Percentiles rank a stretch among this genome's conserved stretches.
phyloP scores from a whole-genome alignment of 2,797 vertebrate genomes.

The Darevskia nairensis region DNA sequence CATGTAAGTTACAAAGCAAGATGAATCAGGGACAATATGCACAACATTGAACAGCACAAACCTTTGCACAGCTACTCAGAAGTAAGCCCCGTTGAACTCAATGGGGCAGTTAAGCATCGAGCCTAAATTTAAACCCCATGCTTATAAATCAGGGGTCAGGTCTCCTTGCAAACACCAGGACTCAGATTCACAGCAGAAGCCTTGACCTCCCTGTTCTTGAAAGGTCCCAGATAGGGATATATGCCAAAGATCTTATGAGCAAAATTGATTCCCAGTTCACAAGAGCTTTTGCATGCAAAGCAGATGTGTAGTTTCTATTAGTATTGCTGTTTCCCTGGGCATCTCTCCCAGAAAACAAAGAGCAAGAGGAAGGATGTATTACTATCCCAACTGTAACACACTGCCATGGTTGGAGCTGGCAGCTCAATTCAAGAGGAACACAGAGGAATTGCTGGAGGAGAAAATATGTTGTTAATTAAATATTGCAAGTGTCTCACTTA shows the following conservation, averaged over 20 bases:
- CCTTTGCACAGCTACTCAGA: background rate
- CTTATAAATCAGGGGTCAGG: background rate
- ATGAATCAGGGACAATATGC: background rate
- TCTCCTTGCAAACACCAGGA: background rate
- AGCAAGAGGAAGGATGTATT: background rate
- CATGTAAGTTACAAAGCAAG: background rate
- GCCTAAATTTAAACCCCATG: background rate
- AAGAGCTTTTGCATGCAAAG: background rate
- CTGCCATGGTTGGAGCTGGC: background rate
- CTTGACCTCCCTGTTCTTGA: background rate
- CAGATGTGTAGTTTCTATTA: background rate
- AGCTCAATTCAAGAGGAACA: background rate
- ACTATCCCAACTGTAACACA: background rate
- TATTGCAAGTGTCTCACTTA: background rate
- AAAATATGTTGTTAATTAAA: slow-evolving; percentile 9
- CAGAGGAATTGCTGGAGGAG: background rate
- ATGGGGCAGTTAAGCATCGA: background rate
- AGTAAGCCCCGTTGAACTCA: background rate
- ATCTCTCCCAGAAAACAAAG: background rate
- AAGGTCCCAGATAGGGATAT: background rate
- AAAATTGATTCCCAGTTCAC: background rate
- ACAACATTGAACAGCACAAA: background rate
- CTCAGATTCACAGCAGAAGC: slow-evolving; percentile 1
- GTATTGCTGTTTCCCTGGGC: background rate
- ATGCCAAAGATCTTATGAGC: background rate